phyloP scores from a whole-genome alignment of 2,113 vertebrate species.

The Peromyscus polionotus region DNA sequence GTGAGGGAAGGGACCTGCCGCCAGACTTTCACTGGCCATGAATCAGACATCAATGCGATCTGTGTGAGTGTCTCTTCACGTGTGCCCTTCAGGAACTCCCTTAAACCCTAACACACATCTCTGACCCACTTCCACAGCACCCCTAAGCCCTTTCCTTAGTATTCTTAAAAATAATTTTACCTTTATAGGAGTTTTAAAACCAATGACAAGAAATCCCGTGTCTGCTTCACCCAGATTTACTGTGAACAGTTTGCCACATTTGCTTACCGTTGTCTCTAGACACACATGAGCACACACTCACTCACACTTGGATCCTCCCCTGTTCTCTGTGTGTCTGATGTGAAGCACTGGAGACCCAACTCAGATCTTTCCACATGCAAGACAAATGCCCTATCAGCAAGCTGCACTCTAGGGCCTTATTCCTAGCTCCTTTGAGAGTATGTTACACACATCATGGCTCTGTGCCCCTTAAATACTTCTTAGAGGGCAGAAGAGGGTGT shows the following conservation, averaged over 20 bases:
- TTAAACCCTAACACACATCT: neutral
- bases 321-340: neutral
- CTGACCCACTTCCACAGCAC: neutral
- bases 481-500: neutral
- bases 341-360: neutral
- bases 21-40: conserved; percentile 96
- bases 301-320: neutral
- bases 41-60: conserved; percentile 98
- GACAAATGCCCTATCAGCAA: neutral
- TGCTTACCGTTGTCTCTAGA: neutral
- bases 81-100: rapidly evolving
- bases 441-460: neutral
- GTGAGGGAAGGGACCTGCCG: conserved; percentile 94
- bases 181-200: neutral
- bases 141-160: neutral
- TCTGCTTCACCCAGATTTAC: neutral
- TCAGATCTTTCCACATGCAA: neutral
- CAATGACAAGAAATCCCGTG: neutral
- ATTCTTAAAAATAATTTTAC: neutral
- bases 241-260: neutral
- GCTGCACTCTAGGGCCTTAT: neutral
- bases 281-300: neutral
- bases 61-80: conserved; percentile 87
- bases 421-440: neutral
- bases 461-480: neutral